Base-by-base conservation (phyloP, 2,113 vertebrate species). In the Aspidoscelis tigris region DNA sequence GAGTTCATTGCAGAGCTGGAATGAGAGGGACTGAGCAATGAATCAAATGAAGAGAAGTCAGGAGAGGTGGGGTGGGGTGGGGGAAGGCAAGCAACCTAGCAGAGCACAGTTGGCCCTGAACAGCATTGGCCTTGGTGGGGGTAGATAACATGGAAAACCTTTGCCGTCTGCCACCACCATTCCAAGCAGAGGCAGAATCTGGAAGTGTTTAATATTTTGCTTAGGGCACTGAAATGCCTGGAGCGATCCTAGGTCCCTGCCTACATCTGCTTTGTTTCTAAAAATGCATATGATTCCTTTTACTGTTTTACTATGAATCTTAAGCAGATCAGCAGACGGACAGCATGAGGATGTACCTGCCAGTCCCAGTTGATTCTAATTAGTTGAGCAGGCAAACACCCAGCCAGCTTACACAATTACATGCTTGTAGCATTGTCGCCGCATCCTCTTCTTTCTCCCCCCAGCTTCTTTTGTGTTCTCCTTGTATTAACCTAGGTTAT, bases 251-350 rank as follows among this genome's bases (percentile, higher is more conserved):
- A 7, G 43, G 39, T 77, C 83, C 68, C 68, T 9, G 43, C 55
- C 76, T 53, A 47, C 11, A 61, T 18, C 66, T 7, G 4, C 41
- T 61, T 47, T 11, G 58, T 78, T 84, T 47, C 72, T 73, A 47
- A 78, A 84, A 78, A 84, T 16, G 61, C 83, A 84, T 10, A 22
- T 2, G 53, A 76, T 33, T 72, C 64, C 83, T 84, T 84, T 78
- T 84, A 24, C 55, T 14, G 26, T 55, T 78, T 78, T 61, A 7
- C 26, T 10, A 18, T 78, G 39, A 70, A 84, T 84, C 71, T 84
- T 78, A 84, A 84, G 24, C 76, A 84, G 82, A 58, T 77, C 33
- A 2, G 22, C 3, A n/a, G 8, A 12, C 8, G 4, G 76, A 72
- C 2, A 3, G 68, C 41, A 33, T 11, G n/a, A 58, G 76, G 44